These are phyloP conservation scores for Megalonaias nervosa DNA, from an alignment of 1,140 invertebrate genomes.

Conservation along the genomic window DNA sequence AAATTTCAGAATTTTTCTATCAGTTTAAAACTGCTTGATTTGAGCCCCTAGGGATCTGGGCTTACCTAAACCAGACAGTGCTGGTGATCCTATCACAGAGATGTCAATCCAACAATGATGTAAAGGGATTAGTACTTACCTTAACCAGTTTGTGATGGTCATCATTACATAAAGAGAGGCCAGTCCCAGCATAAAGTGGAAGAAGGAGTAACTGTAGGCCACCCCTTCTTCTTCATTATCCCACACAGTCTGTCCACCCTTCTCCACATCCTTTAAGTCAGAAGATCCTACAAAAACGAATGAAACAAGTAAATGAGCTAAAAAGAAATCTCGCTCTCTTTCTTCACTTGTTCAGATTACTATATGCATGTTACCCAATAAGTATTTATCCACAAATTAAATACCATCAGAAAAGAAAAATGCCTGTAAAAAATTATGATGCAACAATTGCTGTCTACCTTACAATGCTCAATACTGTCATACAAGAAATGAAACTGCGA, in stretches of 20 bases:
- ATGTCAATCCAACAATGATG: conserved; percentile 81
- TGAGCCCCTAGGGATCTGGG: conserved; percentile 64
- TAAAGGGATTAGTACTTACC: no score
- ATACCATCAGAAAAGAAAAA: no score
- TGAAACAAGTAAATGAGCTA: conserved; percentile 6
- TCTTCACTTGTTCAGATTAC: no score
- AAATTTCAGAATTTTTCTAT: no score
- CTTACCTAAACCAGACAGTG: conserved; percentile 99
- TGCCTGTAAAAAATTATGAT: no score
- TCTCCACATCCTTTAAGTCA: conserved; percentile 61
- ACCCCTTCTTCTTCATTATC: conserved; percentile 96
- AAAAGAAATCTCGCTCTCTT: background rate
- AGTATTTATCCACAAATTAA: no score
- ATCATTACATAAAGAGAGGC: conserved; percentile 99
- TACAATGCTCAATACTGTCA: no score
- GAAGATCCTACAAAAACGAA: conserved; percentile 48
- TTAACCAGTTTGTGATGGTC: conserved; percentile 97
- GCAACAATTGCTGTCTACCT: no score
- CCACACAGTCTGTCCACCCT: conserved; percentile 80
- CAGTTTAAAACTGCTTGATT: background rate
- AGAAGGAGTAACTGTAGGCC: conserved; percentile 98
- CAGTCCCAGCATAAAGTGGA: conserved; percentile 98
- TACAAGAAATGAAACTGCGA: no score
- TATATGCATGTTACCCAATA: background rate
- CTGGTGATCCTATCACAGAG: conserved; percentile 99